Conservation (phyloP, 2,797 vertebrate species). For the Peromyscus melanophrys region DNA sequence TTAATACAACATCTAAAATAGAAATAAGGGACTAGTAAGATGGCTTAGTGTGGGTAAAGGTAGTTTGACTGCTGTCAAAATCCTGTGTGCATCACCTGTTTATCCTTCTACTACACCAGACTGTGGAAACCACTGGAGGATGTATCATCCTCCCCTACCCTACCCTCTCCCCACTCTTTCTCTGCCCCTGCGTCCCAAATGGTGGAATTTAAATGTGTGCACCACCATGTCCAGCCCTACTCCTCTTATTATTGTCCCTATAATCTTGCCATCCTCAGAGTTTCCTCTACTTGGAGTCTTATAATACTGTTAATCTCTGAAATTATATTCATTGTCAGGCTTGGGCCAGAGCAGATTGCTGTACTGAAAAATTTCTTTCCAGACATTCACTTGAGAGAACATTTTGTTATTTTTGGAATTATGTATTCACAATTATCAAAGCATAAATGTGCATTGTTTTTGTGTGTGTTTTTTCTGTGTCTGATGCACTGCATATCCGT, state of each 20-base stretch:
- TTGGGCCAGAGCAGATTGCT: not conserved
- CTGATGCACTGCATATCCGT: not conserved
- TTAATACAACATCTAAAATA: not conserved
- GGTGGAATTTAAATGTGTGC: not conserved
- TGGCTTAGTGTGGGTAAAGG: not conserved
- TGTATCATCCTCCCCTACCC: not conserved
- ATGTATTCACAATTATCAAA: slow-evolving; percentile 26
- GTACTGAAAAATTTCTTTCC: not conserved
- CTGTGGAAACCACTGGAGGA: not conserved
- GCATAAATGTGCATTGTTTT: not conserved
- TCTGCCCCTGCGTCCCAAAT: not conserved
- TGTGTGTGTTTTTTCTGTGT: not conserved
- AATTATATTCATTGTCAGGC: slow-evolving; percentile 41
- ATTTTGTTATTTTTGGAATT: not conserved
- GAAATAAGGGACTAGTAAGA: not conserved
- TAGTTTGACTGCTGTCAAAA: not conserved
- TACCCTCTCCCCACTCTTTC: not conserved
- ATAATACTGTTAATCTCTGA: slow-evolving; percentile 14
- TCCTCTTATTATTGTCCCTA: not conserved
- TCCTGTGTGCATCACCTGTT: not conserved
- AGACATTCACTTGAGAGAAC: not conserved
- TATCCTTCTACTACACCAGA: not conserved
- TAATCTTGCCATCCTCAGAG: slow-evolving; percentile 20
- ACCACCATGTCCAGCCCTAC: not conserved
- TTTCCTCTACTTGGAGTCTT: not conserved